phyloP scores from a whole-genome alignment of 2,888 invertebrate species.

The Oxyteleia sp. region DNA sequence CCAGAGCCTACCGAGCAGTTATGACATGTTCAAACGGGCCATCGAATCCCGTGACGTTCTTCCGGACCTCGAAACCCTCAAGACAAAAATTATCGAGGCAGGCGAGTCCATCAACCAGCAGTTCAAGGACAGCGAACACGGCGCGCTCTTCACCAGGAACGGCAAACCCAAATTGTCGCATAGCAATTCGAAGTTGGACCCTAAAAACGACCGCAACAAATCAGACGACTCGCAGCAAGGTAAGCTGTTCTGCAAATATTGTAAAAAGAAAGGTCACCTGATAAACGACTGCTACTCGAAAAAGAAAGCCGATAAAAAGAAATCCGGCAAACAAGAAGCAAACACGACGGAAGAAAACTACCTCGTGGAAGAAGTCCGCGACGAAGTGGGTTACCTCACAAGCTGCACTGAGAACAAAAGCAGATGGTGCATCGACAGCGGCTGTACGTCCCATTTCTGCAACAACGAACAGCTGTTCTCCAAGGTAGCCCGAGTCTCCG shows the following conservation, averaged over 20 bases:
- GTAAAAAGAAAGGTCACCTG: background rate
- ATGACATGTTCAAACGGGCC: background rate
- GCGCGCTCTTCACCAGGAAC: too few relatives aligned
- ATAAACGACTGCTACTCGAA: background rate
- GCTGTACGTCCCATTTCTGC: slow-evolving; percentile 10
- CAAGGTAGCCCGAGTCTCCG: background rate
- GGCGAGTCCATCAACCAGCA: background rate
- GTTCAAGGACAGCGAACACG: background rate
- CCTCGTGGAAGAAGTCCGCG: too few relatives aligned
- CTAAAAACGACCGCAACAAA: too few relatives aligned
- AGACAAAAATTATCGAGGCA: background rate
- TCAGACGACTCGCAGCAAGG: too few relatives aligned
- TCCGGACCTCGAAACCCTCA: too few relatives aligned
- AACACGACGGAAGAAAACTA: background rate
- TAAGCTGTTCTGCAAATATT: too few relatives aligned
- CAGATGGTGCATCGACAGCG: slow-evolving; percentile 13
- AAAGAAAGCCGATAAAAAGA: background rate
- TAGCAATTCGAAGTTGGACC: too few relatives aligned
- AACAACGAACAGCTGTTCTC: slow-evolving; percentile 7
- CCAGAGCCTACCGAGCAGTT: background rate
- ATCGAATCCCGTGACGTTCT: background rate
- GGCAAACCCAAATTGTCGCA: too few relatives aligned
- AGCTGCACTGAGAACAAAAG: too few relatives aligned
- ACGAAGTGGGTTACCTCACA: too few relatives aligned
- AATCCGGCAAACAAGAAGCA: background rate